A percentile compares a stretch with the other conserved stretches of the same genome.
Evolutionary conservation across 2,113 vertebrate genomes (phyloP).

Genomic region (Bolborhynchus lineola): DNA sequence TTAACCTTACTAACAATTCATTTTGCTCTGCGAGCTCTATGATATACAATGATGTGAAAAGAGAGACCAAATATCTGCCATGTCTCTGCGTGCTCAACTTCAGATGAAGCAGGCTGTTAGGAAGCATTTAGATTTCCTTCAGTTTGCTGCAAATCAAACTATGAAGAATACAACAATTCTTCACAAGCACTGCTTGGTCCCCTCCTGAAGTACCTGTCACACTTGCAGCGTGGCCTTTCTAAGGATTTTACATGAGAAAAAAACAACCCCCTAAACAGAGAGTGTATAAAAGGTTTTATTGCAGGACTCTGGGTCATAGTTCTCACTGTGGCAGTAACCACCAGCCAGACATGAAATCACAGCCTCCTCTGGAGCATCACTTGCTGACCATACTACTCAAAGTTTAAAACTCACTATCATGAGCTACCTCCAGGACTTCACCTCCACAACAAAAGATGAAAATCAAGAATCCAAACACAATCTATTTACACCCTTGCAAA

Average conservation of each 20-base stretch:
- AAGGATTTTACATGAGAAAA: not conserved
- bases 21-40: not conserved
- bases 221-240: not conserved
- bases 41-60: not conserved
- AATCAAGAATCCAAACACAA: not conserved
- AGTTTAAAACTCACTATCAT: not conserved
- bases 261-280: not conserved
- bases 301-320: not conserved
- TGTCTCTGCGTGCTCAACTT: not conserved
- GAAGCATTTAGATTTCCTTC: not conserved
- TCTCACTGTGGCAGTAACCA: not conserved
- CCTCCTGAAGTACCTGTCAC: accelerated
- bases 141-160: not conserved
- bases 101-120: not conserved
- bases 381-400: not conserved
- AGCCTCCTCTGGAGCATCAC: not conserved
- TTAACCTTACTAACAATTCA: not conserved
- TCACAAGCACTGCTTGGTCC: not conserved
- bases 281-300: not conserved
- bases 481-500: not conserved
- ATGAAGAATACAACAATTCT: not conserved
- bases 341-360: not conserved
- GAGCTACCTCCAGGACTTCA: not conserved
- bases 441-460: not conserved
- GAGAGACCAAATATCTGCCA: not conserved